These are phyloP conservation scores for Sebastes vulpes DNA, from an alignment of 2,797 vertebrate species.

Conservation along the genomic window DNA sequence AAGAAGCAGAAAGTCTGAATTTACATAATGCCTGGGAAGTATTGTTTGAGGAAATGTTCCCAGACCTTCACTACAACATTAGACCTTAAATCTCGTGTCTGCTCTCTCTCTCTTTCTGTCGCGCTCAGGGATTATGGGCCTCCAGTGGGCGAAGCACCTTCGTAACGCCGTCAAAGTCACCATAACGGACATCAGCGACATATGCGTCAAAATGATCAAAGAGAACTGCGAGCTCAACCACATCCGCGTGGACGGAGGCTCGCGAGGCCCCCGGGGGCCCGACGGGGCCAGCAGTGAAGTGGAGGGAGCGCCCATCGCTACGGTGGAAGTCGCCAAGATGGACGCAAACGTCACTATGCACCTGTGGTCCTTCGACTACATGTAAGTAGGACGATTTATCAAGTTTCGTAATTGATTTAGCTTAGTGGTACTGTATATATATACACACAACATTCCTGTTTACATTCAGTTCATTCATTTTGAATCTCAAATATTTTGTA, in stretches of 20 bases:
- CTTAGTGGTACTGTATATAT: too few species aligned
- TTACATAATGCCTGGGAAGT: not conserved
- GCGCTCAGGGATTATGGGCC: conserved; percentile 93
- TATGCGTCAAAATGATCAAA: conserved; percentile 92
- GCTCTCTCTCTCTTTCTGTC: not conserved
- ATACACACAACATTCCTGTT: too few species aligned
- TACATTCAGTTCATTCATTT: too few species aligned
- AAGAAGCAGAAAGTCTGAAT: not conserved
- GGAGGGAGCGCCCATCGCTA: conserved; percentile 73
- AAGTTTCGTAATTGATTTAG: not conserved
- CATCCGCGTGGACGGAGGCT: conserved; percentile 87
- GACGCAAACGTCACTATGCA: conserved; percentile 99
- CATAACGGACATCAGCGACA: conserved; percentile 94
- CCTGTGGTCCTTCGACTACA: conserved; percentile 95
- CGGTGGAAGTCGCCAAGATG: conserved; percentile 94
- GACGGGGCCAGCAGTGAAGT: conserved; percentile 66
- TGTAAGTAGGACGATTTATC: conserved; percentile 85
- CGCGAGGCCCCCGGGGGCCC: conserved; percentile 70
- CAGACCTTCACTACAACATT: not conserved
- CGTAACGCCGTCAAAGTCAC: conserved; percentile 91
- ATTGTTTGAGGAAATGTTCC: not conserved
- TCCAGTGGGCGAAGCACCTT: conserved; percentile 98
- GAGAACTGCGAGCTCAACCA: conserved; percentile 96
- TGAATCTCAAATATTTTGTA: too few species aligned
- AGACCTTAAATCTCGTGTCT: not conserved